Conservation (phyloP, 2,888 invertebrate genomes). For the Callosobruchus maculatus region DNA sequence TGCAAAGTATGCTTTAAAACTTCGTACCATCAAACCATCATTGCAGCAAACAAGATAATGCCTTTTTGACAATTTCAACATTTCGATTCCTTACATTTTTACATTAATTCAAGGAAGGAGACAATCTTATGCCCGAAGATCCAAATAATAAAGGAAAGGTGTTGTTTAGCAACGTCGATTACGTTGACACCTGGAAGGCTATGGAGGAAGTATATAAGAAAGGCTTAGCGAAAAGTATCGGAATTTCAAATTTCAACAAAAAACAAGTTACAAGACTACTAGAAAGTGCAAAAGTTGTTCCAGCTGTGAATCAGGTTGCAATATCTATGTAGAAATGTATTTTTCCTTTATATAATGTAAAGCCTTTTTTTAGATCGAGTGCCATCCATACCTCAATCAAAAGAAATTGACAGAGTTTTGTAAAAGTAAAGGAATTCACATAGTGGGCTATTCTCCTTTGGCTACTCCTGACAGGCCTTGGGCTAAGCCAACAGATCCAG, state of each 20-base stretch:
- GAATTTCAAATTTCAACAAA: conserved; percentile 75
- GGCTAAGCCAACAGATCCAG: conserved; percentile 55
- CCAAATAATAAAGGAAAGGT: too few species aligned
- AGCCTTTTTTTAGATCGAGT: too few species aligned
- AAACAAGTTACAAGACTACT: conserved; percentile 65
- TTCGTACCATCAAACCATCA: too few species aligned
- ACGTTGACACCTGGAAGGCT: conserved; percentile 70
- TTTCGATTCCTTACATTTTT: too few species aligned
- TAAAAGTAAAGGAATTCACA: conserved; percentile 57
- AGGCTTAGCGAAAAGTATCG: conserved; percentile 66
- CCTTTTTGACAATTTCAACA: too few species aligned
- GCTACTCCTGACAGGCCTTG: conserved; percentile 50
- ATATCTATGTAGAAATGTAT: too few species aligned
- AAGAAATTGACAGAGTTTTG: conserved; percentile 67
- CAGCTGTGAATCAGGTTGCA: conserved; percentile 60
- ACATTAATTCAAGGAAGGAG: too few species aligned
- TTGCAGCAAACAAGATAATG: too few species aligned
- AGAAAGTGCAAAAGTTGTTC: conserved; percentile 55
- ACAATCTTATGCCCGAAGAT: conserved; percentile 50
- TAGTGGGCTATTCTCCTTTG: conserved; percentile 73
- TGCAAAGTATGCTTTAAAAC: too few species aligned
- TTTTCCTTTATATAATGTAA: too few species aligned
- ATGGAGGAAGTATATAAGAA: conserved; percentile 67
- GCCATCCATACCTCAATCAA: conserved; percentile 70
- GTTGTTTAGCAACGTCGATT: conserved; percentile 61